These are phyloP conservation scores for Tiliacea citrago DNA, from an alignment of 2,888 invertebrate genomes.

Conservation along the genomic window DNA sequence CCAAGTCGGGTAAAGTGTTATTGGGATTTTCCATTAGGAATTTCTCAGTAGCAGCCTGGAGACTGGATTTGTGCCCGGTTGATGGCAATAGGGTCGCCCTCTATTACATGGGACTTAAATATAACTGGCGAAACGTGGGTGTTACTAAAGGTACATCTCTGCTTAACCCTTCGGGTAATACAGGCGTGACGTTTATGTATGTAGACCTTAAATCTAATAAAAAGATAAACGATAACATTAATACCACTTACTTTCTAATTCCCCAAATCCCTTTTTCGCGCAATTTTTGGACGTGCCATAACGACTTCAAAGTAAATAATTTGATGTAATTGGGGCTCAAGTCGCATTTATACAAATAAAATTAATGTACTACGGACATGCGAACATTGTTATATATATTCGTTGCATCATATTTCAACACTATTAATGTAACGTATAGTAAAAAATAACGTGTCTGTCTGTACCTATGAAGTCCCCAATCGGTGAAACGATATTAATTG, in stretches of 20 bases:
- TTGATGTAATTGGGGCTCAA: conserved; percentile 51
- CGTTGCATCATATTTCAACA: conserved; percentile 29
- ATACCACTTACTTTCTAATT: conserved; percentile 26
- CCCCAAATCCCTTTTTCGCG: conserved; percentile 18
- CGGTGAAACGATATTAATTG: conserved; percentile 6
- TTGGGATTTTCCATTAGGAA: no score
- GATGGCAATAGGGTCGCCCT: no score
- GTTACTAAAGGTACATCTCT: no score
- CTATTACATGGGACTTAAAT: no score
- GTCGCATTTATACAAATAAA: conserved; percentile 40
- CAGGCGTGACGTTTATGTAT: no score
- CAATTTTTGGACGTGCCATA: conserved; percentile 29
- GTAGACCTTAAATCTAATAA: no score
- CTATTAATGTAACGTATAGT: not conserved
- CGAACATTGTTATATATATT: conserved; percentile 38
- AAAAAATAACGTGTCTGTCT: not conserved
- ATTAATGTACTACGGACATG: conserved; percentile 49
- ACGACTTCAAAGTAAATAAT: conserved; percentile 41
- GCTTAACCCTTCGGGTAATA: no score
- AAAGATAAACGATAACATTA: conserved; percentile 22
- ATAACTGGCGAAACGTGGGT: no score
- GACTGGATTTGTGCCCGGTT: no score
- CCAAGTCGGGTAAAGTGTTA: no score
- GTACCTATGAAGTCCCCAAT: conserved; percentile 15
- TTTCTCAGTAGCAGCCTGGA: no score